Evolutionary conservation across 2,888 invertebrate species (phyloP), one percentile per base, ranked within the genome.

Genomic region (Drosophila melanosoma): DNA sequence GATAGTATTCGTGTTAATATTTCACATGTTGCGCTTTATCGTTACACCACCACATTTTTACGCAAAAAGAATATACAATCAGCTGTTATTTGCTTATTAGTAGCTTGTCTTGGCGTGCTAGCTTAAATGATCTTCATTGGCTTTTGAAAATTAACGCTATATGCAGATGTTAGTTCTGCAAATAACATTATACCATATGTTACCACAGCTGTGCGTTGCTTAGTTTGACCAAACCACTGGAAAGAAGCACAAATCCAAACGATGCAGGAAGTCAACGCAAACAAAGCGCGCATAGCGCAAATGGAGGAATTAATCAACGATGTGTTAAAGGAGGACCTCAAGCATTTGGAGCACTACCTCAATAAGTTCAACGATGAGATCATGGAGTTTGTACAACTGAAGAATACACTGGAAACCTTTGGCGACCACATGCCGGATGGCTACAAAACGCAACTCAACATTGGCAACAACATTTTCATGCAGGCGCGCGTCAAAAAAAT

Each of bases 391-490:
- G 92, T 95, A 11, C 96, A 97, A 87, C 94, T 97, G 52, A 95
- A 96, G 91, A 95, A 95, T 65, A 94, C 95, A 0, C 94, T 97
- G 29, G 94, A 95, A 90, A 95, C 95, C 0, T 92, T 97, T 5
- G 94, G 94, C 40, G 93, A 94, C 4, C 90, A 94, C 0, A 94
- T 95, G 54, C 94, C 94, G 7, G 93, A 94, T 72, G 94, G 94
- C 35, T 93, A 96, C 58, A 96, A 96, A 86, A 96, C 96, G 0
- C 94, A 96, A 93, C 94, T 98, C 33, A 96, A 98, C 91, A 93
- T 98, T 36, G 98, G 98, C n/a, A 96, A 96, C 82, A 96, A 96
- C 91, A 96, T 97, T 81, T 98, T 96, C 87, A 95, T 97, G 91
- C 96, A 97, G 91, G 97, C 97, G 2, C 74, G 74, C 2, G 89